Conservation (phyloP, 2,113 vertebrate species). For the Actenoides hombroni region DNA sequence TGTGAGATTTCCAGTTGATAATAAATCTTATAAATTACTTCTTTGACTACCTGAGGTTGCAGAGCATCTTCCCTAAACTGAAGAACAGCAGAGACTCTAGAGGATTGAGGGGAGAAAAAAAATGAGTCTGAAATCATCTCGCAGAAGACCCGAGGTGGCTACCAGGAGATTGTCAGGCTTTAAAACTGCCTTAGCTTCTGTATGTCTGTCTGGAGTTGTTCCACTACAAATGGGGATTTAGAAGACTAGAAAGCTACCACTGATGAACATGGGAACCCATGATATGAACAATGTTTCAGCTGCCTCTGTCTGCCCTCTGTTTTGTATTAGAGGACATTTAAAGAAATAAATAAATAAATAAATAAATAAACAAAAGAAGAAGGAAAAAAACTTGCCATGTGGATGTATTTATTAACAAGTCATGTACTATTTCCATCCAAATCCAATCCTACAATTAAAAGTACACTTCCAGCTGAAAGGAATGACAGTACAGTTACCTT, state of each 20-base stretch:
- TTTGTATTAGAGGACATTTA: neutral
- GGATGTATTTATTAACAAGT: neutral
- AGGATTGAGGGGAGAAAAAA: neutral
- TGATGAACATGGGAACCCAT: neutral
- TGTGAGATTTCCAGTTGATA: neutral
- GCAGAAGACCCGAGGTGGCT: neutral
- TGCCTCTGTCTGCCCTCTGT: neutral
- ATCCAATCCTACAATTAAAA: conserved; percentile 17
- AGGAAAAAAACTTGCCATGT: neutral
- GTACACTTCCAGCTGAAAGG: neutral
- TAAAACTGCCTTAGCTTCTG: neutral
- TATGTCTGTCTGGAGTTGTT: neutral
- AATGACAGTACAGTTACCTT: neutral
- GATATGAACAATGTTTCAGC: neutral
- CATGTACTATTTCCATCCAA: neutral
- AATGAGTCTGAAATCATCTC: neutral
- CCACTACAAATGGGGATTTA: neutral
- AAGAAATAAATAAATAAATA: too few relatives aligned
- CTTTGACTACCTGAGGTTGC: neutral
- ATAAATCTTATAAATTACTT: neutral
- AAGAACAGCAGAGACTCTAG: neutral
- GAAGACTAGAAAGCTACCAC: neutral
- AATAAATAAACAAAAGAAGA: neutral
- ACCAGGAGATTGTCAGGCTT: neutral
- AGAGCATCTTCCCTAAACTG: neutral